Evolutionary conservation across 23 tunicate genomes (phyloP).

Genomic region (Ascidia mentula): DNA sequence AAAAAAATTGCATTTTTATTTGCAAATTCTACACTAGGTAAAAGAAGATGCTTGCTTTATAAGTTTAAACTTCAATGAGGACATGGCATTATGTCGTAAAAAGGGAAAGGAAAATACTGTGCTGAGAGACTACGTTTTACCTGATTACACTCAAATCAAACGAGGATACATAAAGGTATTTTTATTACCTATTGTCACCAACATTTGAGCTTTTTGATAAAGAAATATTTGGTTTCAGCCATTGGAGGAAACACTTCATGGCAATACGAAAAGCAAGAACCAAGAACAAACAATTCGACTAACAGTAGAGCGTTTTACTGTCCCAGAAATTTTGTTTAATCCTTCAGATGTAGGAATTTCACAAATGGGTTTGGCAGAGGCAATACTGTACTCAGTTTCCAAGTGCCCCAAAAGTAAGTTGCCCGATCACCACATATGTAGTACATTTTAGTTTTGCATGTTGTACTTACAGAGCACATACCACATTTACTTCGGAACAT

Average conservation of each 20-base stretch:
- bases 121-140: constrained; percentile 67
- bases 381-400: constrained; percentile 65
- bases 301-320: constrained; percentile 71
- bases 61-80: constrained; percentile 63
- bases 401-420: constrained; percentile 72
- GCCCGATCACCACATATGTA: no score
- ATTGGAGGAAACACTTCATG: not conserved
- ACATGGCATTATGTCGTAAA: constrained; percentile 48
- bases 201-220: not conserved
- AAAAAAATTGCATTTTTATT: not conserved
- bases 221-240: constrained; percentile 1
- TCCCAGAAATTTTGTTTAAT: constrained; percentile 91
- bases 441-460: not conserved
- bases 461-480: constrained; percentile 32
- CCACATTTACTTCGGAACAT: constrained; percentile 80
- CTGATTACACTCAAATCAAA: constrained; percentile 81
- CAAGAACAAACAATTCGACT: constrained; percentile 79
- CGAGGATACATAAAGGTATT: constrained; percentile 71
- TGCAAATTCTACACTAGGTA: no score
- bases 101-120: constrained; percentile 80
- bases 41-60: constrained; percentile 89
- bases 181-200: no score
- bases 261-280: constrained; percentile 31
- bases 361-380: constrained; percentile 92
- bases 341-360: constrained; percentile 91